Conservation (phyloP, 2,113 vertebrate genomes). For the Cairina moschata region DNA sequence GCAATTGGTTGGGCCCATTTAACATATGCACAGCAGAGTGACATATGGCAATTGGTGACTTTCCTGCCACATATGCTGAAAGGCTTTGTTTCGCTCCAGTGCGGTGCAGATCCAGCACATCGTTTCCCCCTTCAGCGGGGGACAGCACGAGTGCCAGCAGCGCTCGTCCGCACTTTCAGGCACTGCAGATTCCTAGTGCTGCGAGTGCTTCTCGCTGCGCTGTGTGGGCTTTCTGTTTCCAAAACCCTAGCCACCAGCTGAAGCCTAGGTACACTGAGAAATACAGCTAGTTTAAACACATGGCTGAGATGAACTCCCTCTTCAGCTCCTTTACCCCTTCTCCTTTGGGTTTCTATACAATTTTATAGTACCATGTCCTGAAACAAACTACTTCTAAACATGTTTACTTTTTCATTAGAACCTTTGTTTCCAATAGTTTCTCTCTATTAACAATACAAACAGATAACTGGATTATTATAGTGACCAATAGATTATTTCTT, state of each 20-base stretch:
- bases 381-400: not conserved
- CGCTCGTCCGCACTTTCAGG: not conserved
- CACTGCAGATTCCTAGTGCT: not conserved
- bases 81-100: constrained; percentile 35
- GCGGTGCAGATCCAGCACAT: not conserved
- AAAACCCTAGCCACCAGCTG: not conserved
- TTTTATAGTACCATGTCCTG: not conserved
- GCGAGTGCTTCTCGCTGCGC: not conserved
- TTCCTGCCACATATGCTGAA: constrained; percentile 48
- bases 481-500: not conserved
- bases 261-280: not conserved
- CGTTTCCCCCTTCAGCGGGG: not conserved
- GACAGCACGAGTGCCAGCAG: not conserved
- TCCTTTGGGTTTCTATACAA: not conserved
- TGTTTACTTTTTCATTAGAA: not conserved
- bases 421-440: not conserved
- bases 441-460: not conserved
- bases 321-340: not conserved
- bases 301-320: rapidly evolving
- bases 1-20: not conserved
- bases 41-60: constrained; percentile 65
- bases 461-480: not conserved
- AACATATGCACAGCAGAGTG: constrained; percentile 50
- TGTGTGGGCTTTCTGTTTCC: not conserved
- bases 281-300: not conserved